Evolutionary conservation across 2,113 vertebrate genomes (phyloP), one percentile per base, ranked within the genome.

Genomic region (Gallinago media): DNA sequence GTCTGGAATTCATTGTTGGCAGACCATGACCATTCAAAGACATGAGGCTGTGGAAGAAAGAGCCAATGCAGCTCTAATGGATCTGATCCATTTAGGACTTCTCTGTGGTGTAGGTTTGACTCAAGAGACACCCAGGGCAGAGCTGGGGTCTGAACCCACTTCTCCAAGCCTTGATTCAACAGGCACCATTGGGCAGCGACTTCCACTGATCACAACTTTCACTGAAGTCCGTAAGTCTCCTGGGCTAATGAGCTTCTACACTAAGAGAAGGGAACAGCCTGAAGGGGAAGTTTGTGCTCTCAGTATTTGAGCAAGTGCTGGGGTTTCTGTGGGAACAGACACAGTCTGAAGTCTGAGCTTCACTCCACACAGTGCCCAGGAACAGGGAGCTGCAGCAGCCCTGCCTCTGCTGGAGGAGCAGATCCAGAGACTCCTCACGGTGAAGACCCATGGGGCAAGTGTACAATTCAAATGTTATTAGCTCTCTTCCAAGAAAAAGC

Each of bases 381-480:
- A 44, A 54, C 15, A 2, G 3, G 31, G 31, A 38, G 25, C 54
- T 65, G 52, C 17, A 20, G 22, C 38, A 76, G 34, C 29, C 26
- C 78, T 71, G 11, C 25, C 10, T 84, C 76, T 87, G 8, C 52
- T 82, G 26, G 17, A 59, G 9, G 56, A 67, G 12, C n/a, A 58
- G 34, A 40, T 71, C 63, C 68, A 95, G 52, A 23, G 72, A 1
- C 22, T 83, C 63, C 52, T 55, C 77, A 47, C 22, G 52, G 15
- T 77, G 50, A 70, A 67, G 27, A 59, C 55, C 32, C 50, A 19
- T 31, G 55, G 59, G 89, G 89, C 8, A 93, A 88, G 85, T 54
- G 52, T 74, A 63, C 61, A 66, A 94, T 93, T 89, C 59, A 89
- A 97, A 89, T 50, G 63, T 40, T 83, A 87, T 95, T 94, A 85